Evolutionary conservation across 2,113 vertebrate species (phyloP).

Genomic region (Rhea americana): DNA sequence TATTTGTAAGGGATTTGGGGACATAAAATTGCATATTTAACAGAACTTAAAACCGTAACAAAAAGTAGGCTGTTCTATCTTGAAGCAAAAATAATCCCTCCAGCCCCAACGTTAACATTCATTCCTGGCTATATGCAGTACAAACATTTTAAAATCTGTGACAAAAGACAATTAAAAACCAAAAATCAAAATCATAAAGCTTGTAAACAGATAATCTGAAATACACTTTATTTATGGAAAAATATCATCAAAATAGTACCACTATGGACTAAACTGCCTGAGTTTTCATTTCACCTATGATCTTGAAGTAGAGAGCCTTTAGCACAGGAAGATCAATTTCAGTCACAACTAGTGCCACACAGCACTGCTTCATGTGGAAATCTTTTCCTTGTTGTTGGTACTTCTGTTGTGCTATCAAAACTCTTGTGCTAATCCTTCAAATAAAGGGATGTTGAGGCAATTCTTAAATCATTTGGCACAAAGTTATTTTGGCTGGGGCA

Average conservation of each 20-base stretch:
- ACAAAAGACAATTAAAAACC: constrained; percentile 80
- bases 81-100: constrained; percentile 71
- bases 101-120: constrained; percentile 67
- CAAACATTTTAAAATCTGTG: constrained; percentile 79
- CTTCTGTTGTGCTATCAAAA: constrained; percentile 82
- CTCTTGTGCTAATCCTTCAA: constrained; percentile 82
- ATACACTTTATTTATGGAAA: constrained; percentile 87
- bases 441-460: constrained; percentile 79
- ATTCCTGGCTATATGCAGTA: constrained; percentile 75
- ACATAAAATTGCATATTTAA: constrained; percentile 81
- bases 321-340: constrained; percentile 79
- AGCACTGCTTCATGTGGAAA: constrained; percentile 64
- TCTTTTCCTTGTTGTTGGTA: constrained; percentile 70
- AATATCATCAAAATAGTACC: constrained; percentile 91
- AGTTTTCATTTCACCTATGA: constrained; percentile 81
- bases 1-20: constrained; percentile 50
- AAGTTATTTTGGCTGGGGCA: constrained; percentile 87
- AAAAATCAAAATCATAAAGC: constrained; percentile 87
- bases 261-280: constrained; percentile 83
- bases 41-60: constrained; percentile 68
- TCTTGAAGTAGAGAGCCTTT: constrained; percentile 81
- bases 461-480: constrained; percentile 92
- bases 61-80: constrained; percentile 69
- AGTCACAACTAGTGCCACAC: constrained; percentile 76
- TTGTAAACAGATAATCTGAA: constrained; percentile 86